A percentile compares a stretch with the other conserved stretches of the same genome.
phyloP scores from a whole-genome alignment of 2,888 invertebrate genomes.

The Andrena praecox region DNA sequence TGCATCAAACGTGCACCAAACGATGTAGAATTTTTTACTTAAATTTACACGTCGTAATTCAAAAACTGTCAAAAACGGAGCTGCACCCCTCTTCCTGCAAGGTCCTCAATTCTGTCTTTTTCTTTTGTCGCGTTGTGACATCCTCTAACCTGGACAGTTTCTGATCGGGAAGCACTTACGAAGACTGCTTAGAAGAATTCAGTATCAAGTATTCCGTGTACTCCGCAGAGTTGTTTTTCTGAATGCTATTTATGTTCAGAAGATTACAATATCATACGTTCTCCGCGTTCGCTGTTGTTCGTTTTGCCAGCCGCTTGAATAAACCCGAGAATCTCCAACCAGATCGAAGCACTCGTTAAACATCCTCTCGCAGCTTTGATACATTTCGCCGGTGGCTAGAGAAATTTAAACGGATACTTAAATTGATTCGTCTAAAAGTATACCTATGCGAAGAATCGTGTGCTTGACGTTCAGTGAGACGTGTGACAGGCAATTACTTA shows the following conservation, averaged over 20 bases:
- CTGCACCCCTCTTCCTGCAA: no score
- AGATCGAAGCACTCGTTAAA: constrained; percentile 1
- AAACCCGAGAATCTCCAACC: constrained; percentile 1
- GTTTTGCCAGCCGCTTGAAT: constrained; percentile 15
- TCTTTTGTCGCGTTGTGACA: not conserved
- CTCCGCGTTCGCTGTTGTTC: not conserved
- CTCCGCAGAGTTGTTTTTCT: not conserved
- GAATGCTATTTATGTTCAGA: constrained; percentile 9
- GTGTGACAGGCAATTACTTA: no score
- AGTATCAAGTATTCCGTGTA: not conserved
- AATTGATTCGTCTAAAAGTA: no score
- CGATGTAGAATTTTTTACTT: no score
- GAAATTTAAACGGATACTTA: not conserved
- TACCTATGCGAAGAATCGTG: no score
- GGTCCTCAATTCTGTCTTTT: not conserved
- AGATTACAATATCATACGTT: constrained; percentile 2
- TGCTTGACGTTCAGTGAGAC: no score
- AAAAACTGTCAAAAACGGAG: no score
- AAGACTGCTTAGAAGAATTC: constrained; percentile 2
- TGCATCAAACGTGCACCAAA: no score
- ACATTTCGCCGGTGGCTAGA: not conserved
- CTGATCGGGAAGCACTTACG: constrained; percentile 3
- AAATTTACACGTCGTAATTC: no score
- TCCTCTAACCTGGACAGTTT: not conserved
- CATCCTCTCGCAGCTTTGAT: not conserved